phyloP scores from a whole-genome alignment of 1,140 invertebrate species.

The Cotesia chilonis region DNA sequence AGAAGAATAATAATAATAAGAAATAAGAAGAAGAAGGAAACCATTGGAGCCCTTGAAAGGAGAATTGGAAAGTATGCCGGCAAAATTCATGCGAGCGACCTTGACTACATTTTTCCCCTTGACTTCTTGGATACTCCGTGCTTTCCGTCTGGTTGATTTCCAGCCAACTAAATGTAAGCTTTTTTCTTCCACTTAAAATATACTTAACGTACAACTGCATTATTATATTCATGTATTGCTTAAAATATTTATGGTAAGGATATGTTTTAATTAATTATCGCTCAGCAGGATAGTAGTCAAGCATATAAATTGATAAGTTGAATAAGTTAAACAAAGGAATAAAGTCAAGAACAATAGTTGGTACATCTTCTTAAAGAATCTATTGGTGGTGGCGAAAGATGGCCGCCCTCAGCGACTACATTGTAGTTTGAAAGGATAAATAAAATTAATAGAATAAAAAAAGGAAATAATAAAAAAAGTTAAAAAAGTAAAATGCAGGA shows the following conservation, averaged over 20 bases:
- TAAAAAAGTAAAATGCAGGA: constrained; percentile 31
- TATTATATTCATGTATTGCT: too few species aligned
- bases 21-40: constrained; percentile 35
- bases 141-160: constrained; percentile 19
- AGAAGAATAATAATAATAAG: constrained; percentile 37
- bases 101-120: constrained; percentile 33
- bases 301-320: constrained; percentile 10
- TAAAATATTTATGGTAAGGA: not conserved
- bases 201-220: too few species aligned
- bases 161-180: constrained; percentile 4
- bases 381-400: constrained; percentile 11
- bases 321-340: constrained; percentile 11
- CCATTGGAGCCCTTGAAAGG: constrained; percentile 39
- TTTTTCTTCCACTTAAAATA: not conserved
- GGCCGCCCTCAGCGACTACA: constrained; percentile 20
- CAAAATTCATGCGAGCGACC: constrained; percentile 28
- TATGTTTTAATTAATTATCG: too few species aligned
- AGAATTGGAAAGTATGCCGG: constrained; percentile 36
- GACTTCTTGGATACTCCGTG: constrained; percentile 15
- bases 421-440: constrained; percentile 8
- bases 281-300: too few species aligned
- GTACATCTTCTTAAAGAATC: constrained; percentile 1
- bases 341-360: not conserved
- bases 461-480: constrained; percentile 39
- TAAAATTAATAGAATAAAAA: constrained; percentile 26